These are phyloP conservation scores for Rhipidura dahli DNA, from an alignment of 2,113 vertebrate genomes.

Conservation along the genomic window DNA sequence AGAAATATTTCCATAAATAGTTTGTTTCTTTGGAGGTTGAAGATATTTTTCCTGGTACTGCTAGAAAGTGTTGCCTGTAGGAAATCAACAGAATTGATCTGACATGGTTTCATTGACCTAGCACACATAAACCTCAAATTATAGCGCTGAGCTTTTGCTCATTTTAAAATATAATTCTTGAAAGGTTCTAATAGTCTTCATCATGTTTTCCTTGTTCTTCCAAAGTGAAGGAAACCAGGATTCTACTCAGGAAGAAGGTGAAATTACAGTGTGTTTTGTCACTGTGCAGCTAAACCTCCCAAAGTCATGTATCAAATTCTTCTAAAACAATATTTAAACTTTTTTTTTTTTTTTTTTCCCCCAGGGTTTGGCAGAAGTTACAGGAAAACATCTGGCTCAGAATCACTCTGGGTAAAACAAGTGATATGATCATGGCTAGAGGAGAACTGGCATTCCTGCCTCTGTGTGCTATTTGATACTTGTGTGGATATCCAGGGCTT, in stretches of 20 bases:
- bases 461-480: not conserved
- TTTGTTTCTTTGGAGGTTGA: not conserved
- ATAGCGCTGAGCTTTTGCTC: not conserved
- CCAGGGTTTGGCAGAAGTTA: not conserved
- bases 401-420: not conserved
- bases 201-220: not conserved
- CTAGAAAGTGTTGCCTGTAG: not conserved
- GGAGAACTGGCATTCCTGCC: not conserved
- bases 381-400: not conserved
- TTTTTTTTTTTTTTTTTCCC: not conserved
- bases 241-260: not conserved
- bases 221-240: not conserved
- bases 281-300: not conserved
- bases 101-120: not conserved
- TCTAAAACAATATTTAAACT: not conserved
- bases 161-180: not conserved
- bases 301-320: not conserved
- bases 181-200: not conserved
- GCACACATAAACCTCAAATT: not conserved
- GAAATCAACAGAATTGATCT: not conserved
- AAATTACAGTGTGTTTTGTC: not conserved
- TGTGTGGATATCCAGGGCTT: not conserved
- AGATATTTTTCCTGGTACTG: not conserved
- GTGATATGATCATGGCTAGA: not conserved
- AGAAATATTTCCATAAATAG: not conserved